A percentile compares a stretch with the other conserved stretches of the same genome.
phyloP scores from a whole-genome alignment of 2,113 vertebrate species.

The Hypanus sabinus region DNA sequence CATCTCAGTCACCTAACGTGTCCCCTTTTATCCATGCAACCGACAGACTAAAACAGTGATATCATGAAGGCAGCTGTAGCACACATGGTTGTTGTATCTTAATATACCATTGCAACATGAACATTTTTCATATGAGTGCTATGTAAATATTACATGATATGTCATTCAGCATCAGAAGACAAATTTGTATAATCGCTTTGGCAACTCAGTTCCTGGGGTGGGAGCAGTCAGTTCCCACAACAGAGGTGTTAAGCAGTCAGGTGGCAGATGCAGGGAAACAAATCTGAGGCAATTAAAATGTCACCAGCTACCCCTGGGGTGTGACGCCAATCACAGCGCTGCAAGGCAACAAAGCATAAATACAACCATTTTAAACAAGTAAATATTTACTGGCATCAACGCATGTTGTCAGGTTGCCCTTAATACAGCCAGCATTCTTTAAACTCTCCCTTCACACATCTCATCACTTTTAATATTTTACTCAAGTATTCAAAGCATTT shows the following conservation, averaged over 20 bases:
- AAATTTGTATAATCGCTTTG: slow-evolving; percentile 33
- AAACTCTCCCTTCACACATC: slow-evolving; percentile 15
- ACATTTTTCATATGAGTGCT: slow-evolving; percentile 13
- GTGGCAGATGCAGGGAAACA: slow-evolving; percentile 24
- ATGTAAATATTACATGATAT: slow-evolving; percentile 27
- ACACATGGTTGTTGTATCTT: background rate
- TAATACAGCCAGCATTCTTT: background rate
- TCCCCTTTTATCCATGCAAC: background rate
- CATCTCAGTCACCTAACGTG: background rate
- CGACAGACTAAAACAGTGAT: slow-evolving; percentile 3
- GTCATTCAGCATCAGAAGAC: slow-evolving; percentile 25
- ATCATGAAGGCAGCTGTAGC: background rate
- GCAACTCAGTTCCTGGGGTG: background rate
- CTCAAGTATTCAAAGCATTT: background rate
- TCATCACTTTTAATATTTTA: background rate
- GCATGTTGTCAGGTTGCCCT: slow-evolving; percentile 9
- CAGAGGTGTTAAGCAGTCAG: slow-evolving; percentile 22
- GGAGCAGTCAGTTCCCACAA: background rate
- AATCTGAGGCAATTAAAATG: slow-evolving; percentile 28
- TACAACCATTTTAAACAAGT: slow-evolving; percentile 28
- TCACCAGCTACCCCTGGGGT: slow-evolving; percentile 17
- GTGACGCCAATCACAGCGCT: background rate
- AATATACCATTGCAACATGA: slow-evolving; percentile 11
- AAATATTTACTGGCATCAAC: slow-evolving; percentile 30
- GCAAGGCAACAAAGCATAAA: slow-evolving; percentile 28